Evolutionary conservation across 64 coral and sea anemone species (phyloP).

Genomic region (Stylophora pistillata): DNA sequence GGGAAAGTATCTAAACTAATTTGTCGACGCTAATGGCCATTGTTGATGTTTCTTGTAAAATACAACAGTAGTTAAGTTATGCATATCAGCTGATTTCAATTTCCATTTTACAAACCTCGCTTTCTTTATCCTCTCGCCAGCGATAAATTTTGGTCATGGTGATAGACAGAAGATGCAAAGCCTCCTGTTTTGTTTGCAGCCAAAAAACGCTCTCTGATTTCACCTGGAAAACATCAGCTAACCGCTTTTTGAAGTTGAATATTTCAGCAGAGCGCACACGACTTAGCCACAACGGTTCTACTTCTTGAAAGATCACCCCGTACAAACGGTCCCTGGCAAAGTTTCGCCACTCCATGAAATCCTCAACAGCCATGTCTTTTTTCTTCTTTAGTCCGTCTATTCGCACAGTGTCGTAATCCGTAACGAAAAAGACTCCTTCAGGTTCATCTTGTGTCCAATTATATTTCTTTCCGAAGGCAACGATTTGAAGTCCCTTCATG

Average conservation of each 20-base stretch:
- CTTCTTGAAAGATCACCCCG: slow-evolving; percentile 76
- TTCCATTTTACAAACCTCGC: slow-evolving; percentile 58
- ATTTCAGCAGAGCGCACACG: slow-evolving; percentile 78
- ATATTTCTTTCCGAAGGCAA: slow-evolving; percentile 85
- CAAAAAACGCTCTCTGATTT: slow-evolving; percentile 48
- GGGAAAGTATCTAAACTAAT: no score
- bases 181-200: slow-evolving; percentile 55
- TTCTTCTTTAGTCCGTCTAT: slow-evolving; percentile 66
- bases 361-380: slow-evolving; percentile 74
- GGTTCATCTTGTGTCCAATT: slow-evolving; percentile 76
- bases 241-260: slow-evolving; percentile 87
- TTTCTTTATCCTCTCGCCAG: slow-evolving; percentile 69
- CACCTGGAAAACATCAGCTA: slow-evolving; percentile 59
- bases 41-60: background rate
- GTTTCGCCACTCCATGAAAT: slow-evolving; percentile 53
- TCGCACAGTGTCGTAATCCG: slow-evolving; percentile 72
- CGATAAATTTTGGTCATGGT: slow-evolving; percentile 74
- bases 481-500: slow-evolving; percentile 64
- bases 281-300: slow-evolving; percentile 77
- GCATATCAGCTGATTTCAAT: background rate
- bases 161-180: slow-evolving; percentile 35
- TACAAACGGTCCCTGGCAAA: slow-evolving; percentile 47
- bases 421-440: slow-evolving; percentile 76
- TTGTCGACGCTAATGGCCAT: no score
- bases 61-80: background rate